Evolutionary conservation across 2,888 invertebrate genomes (phyloP).

Genomic region (Agrotis ipsilon): DNA sequence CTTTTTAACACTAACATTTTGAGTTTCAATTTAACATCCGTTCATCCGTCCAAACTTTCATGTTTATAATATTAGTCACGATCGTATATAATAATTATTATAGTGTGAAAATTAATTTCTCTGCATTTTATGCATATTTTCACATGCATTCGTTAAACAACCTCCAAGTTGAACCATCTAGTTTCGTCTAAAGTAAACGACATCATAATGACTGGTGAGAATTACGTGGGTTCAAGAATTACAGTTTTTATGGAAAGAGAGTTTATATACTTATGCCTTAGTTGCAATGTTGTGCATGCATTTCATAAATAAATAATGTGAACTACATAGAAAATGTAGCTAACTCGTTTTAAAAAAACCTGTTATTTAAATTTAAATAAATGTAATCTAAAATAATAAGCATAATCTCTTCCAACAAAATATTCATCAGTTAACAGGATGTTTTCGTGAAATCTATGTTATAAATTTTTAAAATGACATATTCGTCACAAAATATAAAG

Average conservation of each 20-base stretch:
- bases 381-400: neutral
- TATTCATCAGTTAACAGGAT: neutral
- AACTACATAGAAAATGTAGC: no score
- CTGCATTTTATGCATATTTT: constrained; percentile 1
- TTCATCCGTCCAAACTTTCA: no score
- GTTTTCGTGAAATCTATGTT: neutral
- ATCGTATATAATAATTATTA: no score
- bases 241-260: constrained; percentile 42
- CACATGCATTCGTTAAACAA: constrained; percentile 17
- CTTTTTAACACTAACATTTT: no score
- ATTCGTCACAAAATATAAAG: neutral
- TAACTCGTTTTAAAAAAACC: no score
- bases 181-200: constrained; percentile 44
- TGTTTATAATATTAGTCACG: no score
- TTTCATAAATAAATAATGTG: neutral
- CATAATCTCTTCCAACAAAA: neutral
- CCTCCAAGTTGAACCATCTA: neutral
- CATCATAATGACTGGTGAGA: constrained; percentile 30
- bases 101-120: constrained; percentile 23
- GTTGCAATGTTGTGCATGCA: no score
- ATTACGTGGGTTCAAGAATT: constrained; percentile 12
- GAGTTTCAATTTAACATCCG: no score
- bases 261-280: constrained; percentile 1
- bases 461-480: neutral
- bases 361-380: no score